These are phyloP conservation scores for Lamprotornis superbus DNA, from an alignment of 2,113 vertebrate species.

Conservation along the genomic window DNA sequence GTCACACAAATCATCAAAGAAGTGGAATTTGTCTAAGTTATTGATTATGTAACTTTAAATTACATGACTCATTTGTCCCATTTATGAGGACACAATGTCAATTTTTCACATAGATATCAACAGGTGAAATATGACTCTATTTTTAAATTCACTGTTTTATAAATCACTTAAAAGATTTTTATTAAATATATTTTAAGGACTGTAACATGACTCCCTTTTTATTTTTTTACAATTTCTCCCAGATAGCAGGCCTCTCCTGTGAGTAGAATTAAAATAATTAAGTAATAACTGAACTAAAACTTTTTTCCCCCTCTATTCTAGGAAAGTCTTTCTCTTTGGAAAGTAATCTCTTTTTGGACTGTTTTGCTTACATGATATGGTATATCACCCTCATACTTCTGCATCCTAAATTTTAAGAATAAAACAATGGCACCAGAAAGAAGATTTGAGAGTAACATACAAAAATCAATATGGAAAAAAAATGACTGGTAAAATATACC, in stretches of 20 bases:
- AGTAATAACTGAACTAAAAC: not conserved
- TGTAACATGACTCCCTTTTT: not conserved
- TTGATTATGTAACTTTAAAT: conserved; percentile 95
- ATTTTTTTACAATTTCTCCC: not conserved
- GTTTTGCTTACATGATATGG: not conserved
- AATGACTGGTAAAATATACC: not conserved
- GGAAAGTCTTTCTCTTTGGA: not conserved
- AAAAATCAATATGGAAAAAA: not conserved
- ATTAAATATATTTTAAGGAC: conserved; percentile 63
- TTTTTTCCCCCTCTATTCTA: not conserved
- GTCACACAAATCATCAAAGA: conserved; percentile 90
- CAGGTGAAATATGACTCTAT: conserved; percentile 75
- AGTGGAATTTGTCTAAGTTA: conserved; percentile 91
- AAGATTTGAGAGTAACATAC: not conserved
- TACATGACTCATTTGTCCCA: conserved; percentile 91
- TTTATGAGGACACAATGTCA: conserved; percentile 82
- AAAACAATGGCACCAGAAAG: not conserved
- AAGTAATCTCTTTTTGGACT: not conserved
- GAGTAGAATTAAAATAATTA: not conserved
- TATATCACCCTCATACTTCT: not conserved
- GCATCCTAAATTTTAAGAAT: not conserved
- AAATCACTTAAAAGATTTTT: conserved; percentile 72
- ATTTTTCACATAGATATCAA: conserved; percentile 73
- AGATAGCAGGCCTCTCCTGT: not conserved
- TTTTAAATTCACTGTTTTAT: conserved; percentile 63